Evolutionary conservation across 1,140 invertebrate species (phyloP), one percentile per base, ranked within the genome.

Genomic region (Eciton burchellii): DNA sequence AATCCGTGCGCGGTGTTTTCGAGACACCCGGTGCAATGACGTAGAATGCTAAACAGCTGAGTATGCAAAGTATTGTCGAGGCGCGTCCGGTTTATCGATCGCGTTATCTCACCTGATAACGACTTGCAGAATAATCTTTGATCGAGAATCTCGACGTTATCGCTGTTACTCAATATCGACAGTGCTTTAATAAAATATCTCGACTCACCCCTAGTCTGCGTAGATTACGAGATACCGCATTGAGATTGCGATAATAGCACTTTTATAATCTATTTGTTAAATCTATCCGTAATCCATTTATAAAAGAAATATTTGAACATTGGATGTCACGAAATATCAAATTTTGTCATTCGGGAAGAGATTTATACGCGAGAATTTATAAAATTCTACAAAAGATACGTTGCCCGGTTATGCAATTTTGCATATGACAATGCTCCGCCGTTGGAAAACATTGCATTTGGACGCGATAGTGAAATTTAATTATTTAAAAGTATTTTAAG

Each of bases 21-120:
- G 35, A 43, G 47, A 16, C 62, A 68, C 63, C 21, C 24, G 35
- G n/a, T 56, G 49, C 49, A 56, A 6, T 79, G 63, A 79, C 63
- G 63, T 79, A 19, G 19, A n/a, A 43, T 11, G 14, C 52, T 21
- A 79, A 79, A 79, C 74, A 70, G 49, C 63, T 79, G 63, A 56
- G 52, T 45, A 70, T 79, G 56, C 65, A 68, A 26, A 26, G 43
- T 45, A 68, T 45, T 79, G 49, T 79, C 52, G 43, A 26, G 47
- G 35, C 35, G 35, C 35, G 35, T 56, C 16, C 26, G 49, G 14
- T 74, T 3, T 35, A 49, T 76, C 60, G 29, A 19, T 54, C 11
- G 47, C 21, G 43, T 56, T 77, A 77, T 66, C 73, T 65, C 47
- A 41, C 47, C 19, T 41, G 73, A 77, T 77, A 66, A 66, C 29